Percentiles rank a stretch among this genome's conserved stretches.
phyloP scores from a whole-genome alignment of 2,113 vertebrate genomes.

The Mionectes macconnelli region DNA sequence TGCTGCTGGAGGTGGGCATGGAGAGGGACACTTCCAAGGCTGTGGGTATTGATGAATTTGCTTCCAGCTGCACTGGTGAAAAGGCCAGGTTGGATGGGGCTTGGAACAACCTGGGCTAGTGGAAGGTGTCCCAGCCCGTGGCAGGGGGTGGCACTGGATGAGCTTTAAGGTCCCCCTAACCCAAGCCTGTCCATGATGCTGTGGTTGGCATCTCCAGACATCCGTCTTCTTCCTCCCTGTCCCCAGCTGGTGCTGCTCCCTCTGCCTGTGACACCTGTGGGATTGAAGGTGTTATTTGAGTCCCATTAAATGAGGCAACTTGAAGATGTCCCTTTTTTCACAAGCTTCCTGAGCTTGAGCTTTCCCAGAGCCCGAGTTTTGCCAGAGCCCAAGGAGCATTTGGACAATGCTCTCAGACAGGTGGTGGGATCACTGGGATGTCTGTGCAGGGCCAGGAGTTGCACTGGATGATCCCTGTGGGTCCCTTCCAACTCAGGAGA shows the following conservation, averaged over 20 bases:
- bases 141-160: not conserved
- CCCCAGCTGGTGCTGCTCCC: not conserved
- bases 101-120: not conserved
- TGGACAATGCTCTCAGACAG: fast-evolving
- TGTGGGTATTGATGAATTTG: not conserved
- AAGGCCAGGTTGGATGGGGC: not conserved
- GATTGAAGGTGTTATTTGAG: not conserved
- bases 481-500: not conserved
- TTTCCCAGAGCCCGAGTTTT: not conserved
- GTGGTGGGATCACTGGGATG: not conserved
- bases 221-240: not conserved
- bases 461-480: not conserved
- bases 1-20: not conserved
- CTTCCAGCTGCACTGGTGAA: not conserved
- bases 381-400: not conserved
- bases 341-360: not conserved
- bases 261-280: not conserved
- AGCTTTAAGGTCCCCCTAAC: not conserved
- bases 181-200: not conserved
- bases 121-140: not conserved
- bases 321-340: not conserved
- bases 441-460: not conserved
- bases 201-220: not conserved
- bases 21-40: not conserved
- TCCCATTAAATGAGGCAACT: not conserved